phyloP scores from a whole-genome alignment of 2,888 invertebrate species.

The Dolomedes plantarius region DNA sequence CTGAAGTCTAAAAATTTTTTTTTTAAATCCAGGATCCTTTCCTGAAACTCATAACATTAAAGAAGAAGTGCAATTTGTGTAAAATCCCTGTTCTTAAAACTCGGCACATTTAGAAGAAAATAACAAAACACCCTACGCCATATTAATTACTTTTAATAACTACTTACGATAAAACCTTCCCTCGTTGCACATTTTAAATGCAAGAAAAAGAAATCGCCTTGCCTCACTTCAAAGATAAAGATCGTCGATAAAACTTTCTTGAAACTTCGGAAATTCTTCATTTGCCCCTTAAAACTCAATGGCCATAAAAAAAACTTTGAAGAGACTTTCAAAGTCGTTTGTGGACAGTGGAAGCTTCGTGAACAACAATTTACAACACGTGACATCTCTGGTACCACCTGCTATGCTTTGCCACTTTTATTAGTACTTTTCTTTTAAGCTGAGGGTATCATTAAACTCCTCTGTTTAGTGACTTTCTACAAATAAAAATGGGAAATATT shows the following conservation, averaged over 20 bases:
- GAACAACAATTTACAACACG: slow-evolving; percentile 12
- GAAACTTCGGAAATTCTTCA: slow-evolving; percentile 6
- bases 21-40: too few species aligned
- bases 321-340: slow-evolving; percentile 14
- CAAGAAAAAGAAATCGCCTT: background rate
- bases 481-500: slow-evolving; percentile 1
- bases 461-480: background rate
- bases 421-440: background rate
- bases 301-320: slow-evolving; percentile 6
- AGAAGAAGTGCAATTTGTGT: too few species aligned
- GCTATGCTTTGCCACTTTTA: background rate
- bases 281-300: slow-evolving; percentile 9
- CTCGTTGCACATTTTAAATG: background rate
- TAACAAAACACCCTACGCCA: background rate
- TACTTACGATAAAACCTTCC: background rate
- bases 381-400: slow-evolving; percentile 12
- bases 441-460: background rate
- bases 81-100: too few species aligned
- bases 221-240: background rate
- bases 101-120: too few species aligned
- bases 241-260: slow-evolving; percentile 7
- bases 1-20: too few species aligned
- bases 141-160: slow-evolving; percentile 18
- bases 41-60: too few species aligned
- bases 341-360: slow-evolving; percentile 1